phyloP scores from a whole-genome alignment of 1,140 invertebrate species.

The Drosophila littoralis region DNA sequence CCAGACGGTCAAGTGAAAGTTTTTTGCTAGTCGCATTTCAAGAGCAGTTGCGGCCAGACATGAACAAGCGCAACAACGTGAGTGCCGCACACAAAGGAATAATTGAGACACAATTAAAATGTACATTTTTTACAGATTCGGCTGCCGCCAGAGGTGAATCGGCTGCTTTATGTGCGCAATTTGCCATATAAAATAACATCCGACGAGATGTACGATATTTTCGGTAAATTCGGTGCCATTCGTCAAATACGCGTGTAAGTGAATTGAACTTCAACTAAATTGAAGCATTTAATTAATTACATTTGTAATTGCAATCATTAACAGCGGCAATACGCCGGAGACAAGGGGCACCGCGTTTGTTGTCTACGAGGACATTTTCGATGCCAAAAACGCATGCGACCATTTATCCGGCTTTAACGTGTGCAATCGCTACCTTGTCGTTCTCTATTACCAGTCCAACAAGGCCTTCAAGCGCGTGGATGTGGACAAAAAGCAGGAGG shows the following conservation, averaged over 20 bases:
- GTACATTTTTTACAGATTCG: conserved; percentile 89
- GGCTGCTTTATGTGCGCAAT: conserved; percentile 98
- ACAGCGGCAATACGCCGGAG: conserved; percentile 98
- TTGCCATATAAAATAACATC: conserved; percentile 99
- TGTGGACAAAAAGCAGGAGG: conserved; percentile 98
- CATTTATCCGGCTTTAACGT: conserved; percentile 99
- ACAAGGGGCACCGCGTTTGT: conserved; percentile 99
- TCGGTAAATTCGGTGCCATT: conserved; percentile 99
- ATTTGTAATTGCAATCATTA: conserved; percentile 9
- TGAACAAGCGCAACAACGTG: conserved; percentile 84
- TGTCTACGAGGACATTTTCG: conserved; percentile 99
- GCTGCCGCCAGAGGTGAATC: conserved; percentile 99
- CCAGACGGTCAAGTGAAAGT: conserved; percentile 67
- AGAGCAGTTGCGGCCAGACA: conserved; percentile 62
- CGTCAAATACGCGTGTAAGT: conserved; percentile 98
- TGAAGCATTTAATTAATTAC: conserved; percentile 12
- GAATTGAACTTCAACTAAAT: conserved; percentile 23
- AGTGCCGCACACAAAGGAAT: conserved; percentile 44
- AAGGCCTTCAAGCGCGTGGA: conserved; percentile 98
- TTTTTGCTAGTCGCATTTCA: conserved; percentile 60
- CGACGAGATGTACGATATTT: conserved; percentile 99
- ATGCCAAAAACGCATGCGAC: conserved; percentile 99
- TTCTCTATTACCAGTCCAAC: conserved; percentile 97
- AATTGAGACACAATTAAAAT: conserved; percentile 36
- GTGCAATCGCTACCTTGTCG: conserved; percentile 98